Evolutionary conservation across 64 coral and sea anemone genomes (phyloP), one percentile per base, ranked within the genome.

Genomic region (Actinia tenebrosa): DNA sequence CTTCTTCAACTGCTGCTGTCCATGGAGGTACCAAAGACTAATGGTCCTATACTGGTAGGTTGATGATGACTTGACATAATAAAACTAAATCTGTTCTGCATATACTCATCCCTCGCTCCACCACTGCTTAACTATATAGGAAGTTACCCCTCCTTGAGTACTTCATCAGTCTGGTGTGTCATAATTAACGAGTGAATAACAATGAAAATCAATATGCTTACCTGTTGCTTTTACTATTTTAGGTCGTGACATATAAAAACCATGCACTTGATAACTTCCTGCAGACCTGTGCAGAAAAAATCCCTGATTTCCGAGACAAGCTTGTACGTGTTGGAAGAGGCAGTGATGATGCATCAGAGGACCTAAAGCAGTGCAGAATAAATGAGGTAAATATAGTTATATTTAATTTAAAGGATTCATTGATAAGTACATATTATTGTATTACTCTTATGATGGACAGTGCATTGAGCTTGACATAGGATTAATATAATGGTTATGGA

Each of bases 171-270:
- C 30, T 37, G 30, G 30, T 37, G 30, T 37, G 30, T 37, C 30
- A 37, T 37, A 1, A 37, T 37, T 37, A 37, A 37, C 30, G 30
- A 37, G 30, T 37, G 30, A 37, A 37, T 37, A 37, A 37, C 30
- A 37, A 37, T 37, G 30, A 37, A 37, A 37, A 37, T 37, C 0
- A 37, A 37, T 0, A 37, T 37, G 30, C 30, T 37, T 1, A 10
- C 18, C 80, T 26, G 53, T 69, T 50, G 23, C 22, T 50, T 45
- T 46, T 64, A 4, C 20, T 55, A 60, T 78, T 16, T 87, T 83
- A 98, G 95, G 87, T 91, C 44, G 92, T 94, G 84, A 98, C 95
- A 20, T 98, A 98, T 64, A 98, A 98, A 82, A 98, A 98, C 84
- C 61, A 83, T 30, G 95, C 95, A 16, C 58, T 98, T 62, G 84